Conservation (phyloP, 1,140 invertebrate genomes). For the Bombyx mandarina region DNA sequence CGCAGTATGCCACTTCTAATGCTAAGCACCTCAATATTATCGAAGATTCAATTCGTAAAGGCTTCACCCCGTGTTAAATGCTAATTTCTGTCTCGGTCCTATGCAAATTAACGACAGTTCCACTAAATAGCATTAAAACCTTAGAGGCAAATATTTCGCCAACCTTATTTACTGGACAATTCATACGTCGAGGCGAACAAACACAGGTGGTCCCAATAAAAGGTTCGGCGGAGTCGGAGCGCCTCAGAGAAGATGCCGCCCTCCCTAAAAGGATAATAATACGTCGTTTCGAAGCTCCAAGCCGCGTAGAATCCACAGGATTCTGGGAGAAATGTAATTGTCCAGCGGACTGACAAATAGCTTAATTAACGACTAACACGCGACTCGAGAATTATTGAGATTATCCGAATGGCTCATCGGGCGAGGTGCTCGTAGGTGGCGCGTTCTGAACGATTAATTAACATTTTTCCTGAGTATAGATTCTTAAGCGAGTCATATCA, state of each 20-base stretch:
- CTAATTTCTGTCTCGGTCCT: slow-evolving; percentile 38
- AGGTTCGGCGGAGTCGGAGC: slow-evolving; percentile 50
- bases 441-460: slow-evolving; percentile 3
- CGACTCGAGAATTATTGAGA: slow-evolving; percentile 55
- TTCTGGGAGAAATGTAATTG: slow-evolving; percentile 63
- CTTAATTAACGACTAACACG: slow-evolving; percentile 68
- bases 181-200: slow-evolving; percentile 61
- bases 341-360: slow-evolving; percentile 65
- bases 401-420: slow-evolving; percentile 47
- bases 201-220: slow-evolving; percentile 67
- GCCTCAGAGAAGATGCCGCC: slow-evolving; percentile 56
- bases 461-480: slow-evolving; percentile 1
- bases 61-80: slow-evolving; percentile 39
- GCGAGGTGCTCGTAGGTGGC: not conserved
- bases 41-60: slow-evolving; percentile 25
- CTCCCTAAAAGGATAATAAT: slow-evolving; percentile 70
- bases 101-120: slow-evolving; percentile 47
- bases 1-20: too few relatives aligned
- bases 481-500: not conserved
- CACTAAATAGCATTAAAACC: slow-evolving; percentile 50
- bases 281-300: slow-evolving; percentile 56
- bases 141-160: slow-evolving; percentile 47
- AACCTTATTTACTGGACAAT: slow-evolving; percentile 69
- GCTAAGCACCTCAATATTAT: too few relatives aligned
- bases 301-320: slow-evolving; percentile 38